Percentiles rank a stretch among this genome's conserved stretches.
Conservation (phyloP, 2,797 vertebrate species). For the Hapalemur alaotrensis region DNA sequence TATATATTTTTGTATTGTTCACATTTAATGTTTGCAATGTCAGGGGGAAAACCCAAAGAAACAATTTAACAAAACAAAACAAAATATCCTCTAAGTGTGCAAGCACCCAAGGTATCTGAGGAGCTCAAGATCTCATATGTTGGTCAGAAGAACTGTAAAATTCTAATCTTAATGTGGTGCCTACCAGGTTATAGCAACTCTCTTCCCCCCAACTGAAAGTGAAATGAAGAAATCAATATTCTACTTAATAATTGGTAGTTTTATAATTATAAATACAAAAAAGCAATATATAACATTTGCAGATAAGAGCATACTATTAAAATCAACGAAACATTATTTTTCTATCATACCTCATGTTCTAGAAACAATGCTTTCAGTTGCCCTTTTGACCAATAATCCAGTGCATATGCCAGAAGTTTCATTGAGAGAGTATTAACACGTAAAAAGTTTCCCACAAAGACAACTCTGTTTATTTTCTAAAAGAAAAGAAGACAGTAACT, state of each 20-base stretch:
- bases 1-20: neutral
- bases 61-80: neutral
- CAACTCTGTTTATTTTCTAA: slow-evolving; percentile 90
- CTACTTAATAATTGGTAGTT: neutral
- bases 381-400: slow-evolving; percentile 91
- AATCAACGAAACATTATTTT: neutral
- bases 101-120: neutral
- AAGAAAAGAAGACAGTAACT: slow-evolving; percentile 46
- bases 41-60: neutral
- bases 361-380: slow-evolving; percentile 90
- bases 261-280: neutral
- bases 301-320: slow-evolving; percentile 9
- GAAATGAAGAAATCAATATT: neutral
- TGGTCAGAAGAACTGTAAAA: neutral
- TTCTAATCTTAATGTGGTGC: neutral
- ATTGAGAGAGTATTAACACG: slow-evolving; percentile 91
- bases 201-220: neutral
- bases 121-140: neutral
- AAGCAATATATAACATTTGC: neutral
- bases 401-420: slow-evolving; percentile 90
- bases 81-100: neutral
- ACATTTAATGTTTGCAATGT: slow-evolving; percentile 3
- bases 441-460: slow-evolving; percentile 91
- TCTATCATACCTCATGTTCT: slow-evolving; percentile 88
- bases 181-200: neutral